Base-by-base conservation (phyloP, 2,888 invertebrate genomes). In the Amiota minor region DNA sequence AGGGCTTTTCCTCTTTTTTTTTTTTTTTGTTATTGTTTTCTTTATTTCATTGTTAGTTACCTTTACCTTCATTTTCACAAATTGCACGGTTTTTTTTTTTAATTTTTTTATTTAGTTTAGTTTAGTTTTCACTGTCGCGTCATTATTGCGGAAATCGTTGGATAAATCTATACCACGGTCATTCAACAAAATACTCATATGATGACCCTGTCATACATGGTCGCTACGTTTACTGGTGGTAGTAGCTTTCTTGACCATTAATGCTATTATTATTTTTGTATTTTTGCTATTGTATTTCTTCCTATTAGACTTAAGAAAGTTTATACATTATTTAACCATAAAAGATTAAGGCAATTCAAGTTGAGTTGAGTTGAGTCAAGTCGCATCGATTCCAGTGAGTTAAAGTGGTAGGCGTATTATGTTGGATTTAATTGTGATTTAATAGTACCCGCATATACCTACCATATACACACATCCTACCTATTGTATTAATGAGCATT, bases 261-360 rank as follows among this genome's bases (percentile, higher is more conserved):
- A 76, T 74, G 74, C 74, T 72, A 80, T 75, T 76, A 75, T 72
- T 74, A 75, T 72, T 35, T 6, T 35, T 2, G 35, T 35, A 23
- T 35, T 35, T 2, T 35, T 35, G 2, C 35, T 6, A 35, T 6
- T n/a, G n/a, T n/a, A n/a, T 35, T 35, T 35, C 35, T 35, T 35
- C 35, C 35, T 35, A 35, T 35, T 35, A 8, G 35, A 35, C 35
- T 35, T 35, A 6, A 35, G 35, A 35, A 35, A 35, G 35, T 35
- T 78, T 67, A 73, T 73, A 74, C 73, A 76, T 78, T 79, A 74
- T 12, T 56, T 45, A 56, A 35, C 16, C 64, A 72, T 20, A 12
- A 49, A 53, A 61, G 62, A 50, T 64, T 49, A 9, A 59, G 59
- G 20, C 59, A n/a, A 53, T 3, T 35, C 35, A 6, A 35, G 6